Percentiles rank a stretch among this genome's conserved stretches.
Evolutionary conservation across 1,140 invertebrate genomes (phyloP).

Genomic region (Aplysia californica): DNA sequence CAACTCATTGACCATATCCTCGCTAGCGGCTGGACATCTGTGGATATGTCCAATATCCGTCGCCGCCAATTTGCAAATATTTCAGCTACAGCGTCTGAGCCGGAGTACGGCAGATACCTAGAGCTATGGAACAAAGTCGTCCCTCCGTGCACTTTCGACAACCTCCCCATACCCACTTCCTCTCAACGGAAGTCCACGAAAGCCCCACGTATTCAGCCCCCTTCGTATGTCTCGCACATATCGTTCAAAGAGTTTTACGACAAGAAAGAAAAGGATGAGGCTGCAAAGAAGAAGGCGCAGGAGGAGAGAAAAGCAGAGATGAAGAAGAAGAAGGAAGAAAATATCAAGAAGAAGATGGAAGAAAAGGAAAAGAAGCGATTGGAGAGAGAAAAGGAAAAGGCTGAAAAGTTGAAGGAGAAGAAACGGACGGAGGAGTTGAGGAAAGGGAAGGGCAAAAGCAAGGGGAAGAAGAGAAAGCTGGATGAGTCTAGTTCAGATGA

Average conservation of each 20-base stretch:
- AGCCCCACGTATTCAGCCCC: background rate
- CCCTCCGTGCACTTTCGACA: background rate
- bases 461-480: conserved; percentile 4
- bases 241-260: conserved; percentile 2
- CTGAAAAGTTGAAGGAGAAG: background rate
- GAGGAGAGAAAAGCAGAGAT: background rate
- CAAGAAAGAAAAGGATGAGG: background rate
- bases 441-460: background rate
- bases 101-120: background rate
- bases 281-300: background rate
- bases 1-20: background rate
- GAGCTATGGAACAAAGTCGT: background rate
- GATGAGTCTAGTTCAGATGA: background rate
- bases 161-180: background rate
- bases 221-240: background rate
- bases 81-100: background rate
- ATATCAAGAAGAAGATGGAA: background rate
- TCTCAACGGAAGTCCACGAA: background rate
- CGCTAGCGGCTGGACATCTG: background rate
- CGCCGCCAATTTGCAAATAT: background rate
- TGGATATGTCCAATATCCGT: background rate
- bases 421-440: background rate
- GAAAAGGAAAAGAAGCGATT: background rate
- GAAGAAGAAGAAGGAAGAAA: background rate
- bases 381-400: conserved; percentile 2